These are phyloP conservation scores for Rhea americana DNA, from an alignment of 2,113 vertebrate species.

Conservation along the genomic window DNA sequence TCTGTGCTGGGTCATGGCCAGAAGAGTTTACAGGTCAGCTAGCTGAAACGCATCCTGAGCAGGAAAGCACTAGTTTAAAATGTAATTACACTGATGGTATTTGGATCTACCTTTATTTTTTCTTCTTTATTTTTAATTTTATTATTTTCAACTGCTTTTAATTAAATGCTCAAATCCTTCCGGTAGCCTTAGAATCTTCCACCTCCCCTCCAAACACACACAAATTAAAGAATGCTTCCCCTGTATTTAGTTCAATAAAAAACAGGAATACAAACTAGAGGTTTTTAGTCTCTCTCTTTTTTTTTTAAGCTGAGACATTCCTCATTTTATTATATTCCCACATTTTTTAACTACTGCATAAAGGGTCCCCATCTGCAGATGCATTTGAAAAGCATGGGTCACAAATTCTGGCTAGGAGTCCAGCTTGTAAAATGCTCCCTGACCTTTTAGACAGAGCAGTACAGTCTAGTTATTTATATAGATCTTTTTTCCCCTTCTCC, in stretches of 20 bases:
- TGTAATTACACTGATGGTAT: not conserved
- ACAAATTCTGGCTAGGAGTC: not conserved
- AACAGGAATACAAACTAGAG: not conserved
- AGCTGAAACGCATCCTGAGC: not conserved
- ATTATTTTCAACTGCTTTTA: not conserved
- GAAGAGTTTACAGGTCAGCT: too few species aligned
- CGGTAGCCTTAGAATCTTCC: not conserved
- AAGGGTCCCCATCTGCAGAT: slow-evolving; percentile 5
- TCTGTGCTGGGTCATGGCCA: not conserved
- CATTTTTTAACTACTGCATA: slow-evolving; percentile 63
- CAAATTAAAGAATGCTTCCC: slow-evolving; percentile 52
- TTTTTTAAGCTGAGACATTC: slow-evolving; percentile 72
- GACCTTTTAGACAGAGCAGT: slow-evolving; percentile 17
- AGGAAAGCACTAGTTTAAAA: not conserved
- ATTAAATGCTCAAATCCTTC: not conserved
- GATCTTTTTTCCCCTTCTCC: not conserved
- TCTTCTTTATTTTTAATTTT: not conserved
- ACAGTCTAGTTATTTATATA: slow-evolving; percentile 13
- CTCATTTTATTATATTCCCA: slow-evolving; percentile 73
- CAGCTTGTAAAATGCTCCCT: not conserved
- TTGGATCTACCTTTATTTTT: not conserved
- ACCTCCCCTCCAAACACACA: slow-evolving; percentile 17
- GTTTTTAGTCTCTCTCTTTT: not conserved
- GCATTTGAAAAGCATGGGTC: slow-evolving; percentile 15
- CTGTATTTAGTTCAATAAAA: slow-evolving; percentile 64